These are phyloP conservation scores for Zapus hudsonius DNA, from an alignment of 2,113 vertebrate genomes.

Conservation along the genomic window DNA sequence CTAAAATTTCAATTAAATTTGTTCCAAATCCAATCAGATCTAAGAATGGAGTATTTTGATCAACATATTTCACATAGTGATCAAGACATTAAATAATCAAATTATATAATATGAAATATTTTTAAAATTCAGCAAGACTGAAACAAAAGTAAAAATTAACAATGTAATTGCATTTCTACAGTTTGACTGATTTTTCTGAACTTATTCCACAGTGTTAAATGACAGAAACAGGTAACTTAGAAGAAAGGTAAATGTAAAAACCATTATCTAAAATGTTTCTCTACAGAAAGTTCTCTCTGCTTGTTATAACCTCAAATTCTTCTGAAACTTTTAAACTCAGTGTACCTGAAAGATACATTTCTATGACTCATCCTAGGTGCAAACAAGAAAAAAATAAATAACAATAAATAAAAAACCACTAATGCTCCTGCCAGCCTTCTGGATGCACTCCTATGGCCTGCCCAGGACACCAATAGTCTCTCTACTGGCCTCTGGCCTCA, in stretches of 20 bases:
- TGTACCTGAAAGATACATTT: background rate
- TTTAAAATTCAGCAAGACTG: background rate
- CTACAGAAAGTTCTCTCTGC: background rate
- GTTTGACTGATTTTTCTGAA: background rate
- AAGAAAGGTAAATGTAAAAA: background rate
- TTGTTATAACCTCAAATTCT: background rate
- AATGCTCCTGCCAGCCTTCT: too few species aligned
- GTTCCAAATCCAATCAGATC: background rate
- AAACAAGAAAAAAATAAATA: too few species aligned
- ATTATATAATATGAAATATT: background rate
- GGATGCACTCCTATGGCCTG: too few species aligned
- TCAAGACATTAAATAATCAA: background rate
- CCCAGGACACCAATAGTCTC: too few species aligned
- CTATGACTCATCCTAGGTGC: background rate
- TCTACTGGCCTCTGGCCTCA: too few species aligned
- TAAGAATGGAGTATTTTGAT: conserved; percentile 35
- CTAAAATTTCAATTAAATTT: conserved; percentile 23
- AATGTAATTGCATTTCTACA: background rate
- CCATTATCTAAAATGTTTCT: background rate
- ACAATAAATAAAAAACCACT: too few species aligned
- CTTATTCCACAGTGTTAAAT: background rate
- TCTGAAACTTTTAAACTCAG: background rate
- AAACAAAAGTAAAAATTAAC: background rate
- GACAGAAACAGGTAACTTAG: too few species aligned
- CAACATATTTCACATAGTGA: background rate